Base-by-base conservation (phyloP, 2,888 invertebrate species). In the Meloe dianella region DNA sequence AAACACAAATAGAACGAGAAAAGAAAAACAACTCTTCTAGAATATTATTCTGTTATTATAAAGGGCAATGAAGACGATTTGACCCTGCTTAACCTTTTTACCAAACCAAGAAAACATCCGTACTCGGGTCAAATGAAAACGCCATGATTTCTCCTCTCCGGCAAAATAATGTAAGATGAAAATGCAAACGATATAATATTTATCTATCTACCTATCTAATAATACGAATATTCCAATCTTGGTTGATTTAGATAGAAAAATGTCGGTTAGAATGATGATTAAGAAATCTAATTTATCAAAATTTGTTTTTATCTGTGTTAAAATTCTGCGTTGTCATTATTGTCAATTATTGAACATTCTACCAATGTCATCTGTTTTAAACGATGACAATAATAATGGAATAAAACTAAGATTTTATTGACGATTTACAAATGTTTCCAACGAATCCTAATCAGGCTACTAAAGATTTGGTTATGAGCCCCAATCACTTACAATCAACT, bases 61-160 rank as follows among this genome's bases (percentile, higher is more conserved):
- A 47, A 8, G 47, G 20, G 47, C 47, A 51, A 24, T 24, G 24
- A 51, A 51, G 51, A 51, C 10, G 51, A 12, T 51, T 51, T 51
- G 51, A 51, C 51, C 51, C 51, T 24, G 51, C 51, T 51, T 51
- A 51, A 51, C 51, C 51, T 51, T 24, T 12, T 51, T 41, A 35
- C 20, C 22, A 22, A n/a, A 51, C 12, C 12, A 51, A 51, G 51
- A 24, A 51, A 51, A 22, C 51, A 51, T 51, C 51, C 12, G 51
- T 22, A 51, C 51, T n/a, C n/a, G 24, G 51, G 51, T 51, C 51
- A 51, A 51, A 51, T 24, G 51, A 51, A 51, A 51, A 51, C 24
- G 24, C 51, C 51, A 24, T 51, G 51, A 51, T 51, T 51, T 51
- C 51, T 51, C 51, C 51, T 51, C 51, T 51, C 22, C 22, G 24